A percentile compares a stretch with the other conserved stretches of the same genome.
phyloP scores from a whole-genome alignment of 2,888 invertebrate species.

The Mythimna loreyi region DNA sequence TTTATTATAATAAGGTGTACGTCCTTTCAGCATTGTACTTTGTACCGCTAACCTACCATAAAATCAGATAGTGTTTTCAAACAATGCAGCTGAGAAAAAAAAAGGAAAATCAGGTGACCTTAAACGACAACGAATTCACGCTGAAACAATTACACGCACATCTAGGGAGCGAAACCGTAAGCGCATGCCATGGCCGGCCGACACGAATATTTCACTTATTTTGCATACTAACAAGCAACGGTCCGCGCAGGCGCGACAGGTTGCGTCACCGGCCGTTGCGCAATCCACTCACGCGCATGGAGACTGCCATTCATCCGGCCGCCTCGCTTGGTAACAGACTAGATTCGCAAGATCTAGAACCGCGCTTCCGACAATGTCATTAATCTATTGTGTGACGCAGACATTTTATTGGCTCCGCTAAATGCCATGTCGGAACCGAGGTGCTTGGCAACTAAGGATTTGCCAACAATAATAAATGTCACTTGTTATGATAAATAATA shows the following conservation, averaged over 20 bases:
- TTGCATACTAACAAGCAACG: conserved; percentile 88
- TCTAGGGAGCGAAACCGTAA: conserved; percentile 76
- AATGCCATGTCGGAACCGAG: conserved; percentile 56
- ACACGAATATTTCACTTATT: conserved; percentile 85
- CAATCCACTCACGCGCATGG: conserved; percentile 85
- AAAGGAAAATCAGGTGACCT: conserved; percentile 50
- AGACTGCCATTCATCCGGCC: conserved; percentile 85
- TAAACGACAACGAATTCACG: conserved; percentile 62
- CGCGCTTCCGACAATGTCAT: conserved; percentile 69
- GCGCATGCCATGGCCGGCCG: conserved; percentile 75
- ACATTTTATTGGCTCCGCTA: conserved; percentile 62
- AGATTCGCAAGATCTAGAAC: conserved; percentile 67
- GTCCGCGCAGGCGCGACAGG: conserved; percentile 77
- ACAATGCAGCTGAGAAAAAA: conserved; percentile 18
- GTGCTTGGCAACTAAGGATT: conserved; percentile 59
- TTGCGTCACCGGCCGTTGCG: conserved; percentile 85
- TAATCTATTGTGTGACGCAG: conserved; percentile 67
- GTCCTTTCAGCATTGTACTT: conserved; percentile 23
- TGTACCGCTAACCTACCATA: conserved; percentile 24
- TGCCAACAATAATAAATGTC: conserved; percentile 55
- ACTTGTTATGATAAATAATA: conserved; percentile 53
- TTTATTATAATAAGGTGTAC: conserved; percentile 19
- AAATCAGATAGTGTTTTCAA: conserved; percentile 12
- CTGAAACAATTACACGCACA: conserved; percentile 64
- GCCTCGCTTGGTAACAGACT: conserved; percentile 81